A percentile compares a stretch with the other conserved stretches of the same genome.
These are phyloP conservation scores for Pangasius krempfi DNA, from an alignment of 2,797 vertebrate genomes.

Conservation along the genomic window DNA sequence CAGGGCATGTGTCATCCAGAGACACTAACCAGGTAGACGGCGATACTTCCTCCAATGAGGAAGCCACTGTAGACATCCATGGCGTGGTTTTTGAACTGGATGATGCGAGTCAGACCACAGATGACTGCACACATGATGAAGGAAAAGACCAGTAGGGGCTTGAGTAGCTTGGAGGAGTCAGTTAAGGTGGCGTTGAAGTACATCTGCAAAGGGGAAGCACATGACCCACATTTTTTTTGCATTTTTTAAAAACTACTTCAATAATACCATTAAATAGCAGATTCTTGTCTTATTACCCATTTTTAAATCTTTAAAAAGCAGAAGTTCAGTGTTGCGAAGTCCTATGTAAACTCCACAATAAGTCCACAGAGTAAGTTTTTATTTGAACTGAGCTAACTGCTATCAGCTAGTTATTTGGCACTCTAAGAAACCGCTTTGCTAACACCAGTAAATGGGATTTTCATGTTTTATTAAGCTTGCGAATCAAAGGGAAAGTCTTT, in stretches of 20 bases:
- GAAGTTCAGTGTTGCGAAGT: not conserved
- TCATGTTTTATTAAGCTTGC: not conserved
- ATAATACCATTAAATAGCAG: not conserved
- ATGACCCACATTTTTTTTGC: not conserved
- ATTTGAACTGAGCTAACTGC: not conserved
- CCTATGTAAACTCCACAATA: not conserved
- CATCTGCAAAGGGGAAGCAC: slow-evolving; percentile 79
- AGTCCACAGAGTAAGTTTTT: not conserved
- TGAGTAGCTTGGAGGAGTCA: slow-evolving; percentile 95
- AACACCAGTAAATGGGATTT: not conserved
- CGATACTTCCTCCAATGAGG: slow-evolving; percentile 91
- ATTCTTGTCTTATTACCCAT: not conserved
- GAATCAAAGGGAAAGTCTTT: not conserved
- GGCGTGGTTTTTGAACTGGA: slow-evolving; percentile 97
- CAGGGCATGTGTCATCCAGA: not conserved
- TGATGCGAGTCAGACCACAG: slow-evolving; percentile 93
- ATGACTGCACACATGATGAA: slow-evolving; percentile 96
- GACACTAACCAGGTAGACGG: slow-evolving; percentile 89
- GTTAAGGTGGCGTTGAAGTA: slow-evolving; percentile 97
- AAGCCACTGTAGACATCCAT: slow-evolving; percentile 96
- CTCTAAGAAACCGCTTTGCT: not conserved
- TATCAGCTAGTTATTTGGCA: not conserved
- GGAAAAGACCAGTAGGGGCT: slow-evolving; percentile 94
- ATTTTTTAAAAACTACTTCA: not conserved
- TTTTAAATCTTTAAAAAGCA: not conserved